phyloP scores from a whole-genome alignment of 2,888 invertebrate genomes.

The Stegophylla sp. region DNA sequence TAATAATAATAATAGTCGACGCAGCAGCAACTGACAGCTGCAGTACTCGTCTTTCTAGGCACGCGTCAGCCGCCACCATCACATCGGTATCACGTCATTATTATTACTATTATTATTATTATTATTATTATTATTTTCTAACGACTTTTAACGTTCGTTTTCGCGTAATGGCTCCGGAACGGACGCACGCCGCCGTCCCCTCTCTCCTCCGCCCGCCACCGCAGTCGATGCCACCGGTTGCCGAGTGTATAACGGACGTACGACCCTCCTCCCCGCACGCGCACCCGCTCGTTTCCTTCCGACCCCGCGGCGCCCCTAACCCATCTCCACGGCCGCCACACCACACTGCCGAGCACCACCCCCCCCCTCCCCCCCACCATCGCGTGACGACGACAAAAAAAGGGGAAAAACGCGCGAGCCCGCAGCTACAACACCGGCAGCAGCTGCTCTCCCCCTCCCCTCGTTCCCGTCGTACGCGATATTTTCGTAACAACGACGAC shows the following conservation, averaged over 20 bases:
- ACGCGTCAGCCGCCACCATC: constrained; percentile 10
- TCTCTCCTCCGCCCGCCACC: background rate
- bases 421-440: too few species aligned
- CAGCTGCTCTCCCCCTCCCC: too few species aligned
- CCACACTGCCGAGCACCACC: background rate
- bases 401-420: too few species aligned
- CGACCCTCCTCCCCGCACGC: background rate
- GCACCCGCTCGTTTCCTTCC: constrained; percentile 8
- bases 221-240: background rate
- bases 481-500: too few species aligned
- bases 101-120: background rate
- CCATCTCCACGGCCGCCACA: too few species aligned
- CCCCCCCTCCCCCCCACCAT: background rate
- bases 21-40: too few species aligned
- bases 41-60: background rate
- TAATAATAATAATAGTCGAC: background rate
- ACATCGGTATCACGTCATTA: background rate
- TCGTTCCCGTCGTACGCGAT: too few species aligned
- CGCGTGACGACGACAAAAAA: too few species aligned
- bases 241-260: background rate
- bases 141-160: constrained; percentile 57
- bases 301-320: background rate
- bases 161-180: background rate
- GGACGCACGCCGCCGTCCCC: constrained; percentile 8
- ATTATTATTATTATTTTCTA: background rate